Conservation (phyloP, 1,140 invertebrate species). For the Lucilia sericata region DNA sequence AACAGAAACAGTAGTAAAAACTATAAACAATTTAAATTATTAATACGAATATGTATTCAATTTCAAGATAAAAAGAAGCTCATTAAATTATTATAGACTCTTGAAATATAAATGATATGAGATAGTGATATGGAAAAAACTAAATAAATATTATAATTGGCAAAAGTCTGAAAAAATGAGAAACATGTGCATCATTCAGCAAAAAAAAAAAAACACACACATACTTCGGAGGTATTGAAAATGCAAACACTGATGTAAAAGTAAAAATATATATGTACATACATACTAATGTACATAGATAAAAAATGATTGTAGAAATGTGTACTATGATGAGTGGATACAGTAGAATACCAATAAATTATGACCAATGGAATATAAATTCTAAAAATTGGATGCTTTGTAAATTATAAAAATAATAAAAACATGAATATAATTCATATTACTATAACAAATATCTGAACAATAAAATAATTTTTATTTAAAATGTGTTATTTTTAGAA, state of each 20-base stretch:
- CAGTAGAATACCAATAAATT: neutral
- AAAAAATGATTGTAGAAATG: neutral
- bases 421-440: no score
- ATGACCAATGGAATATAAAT: neutral
- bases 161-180: neutral
- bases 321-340: no score
- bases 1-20: neutral
- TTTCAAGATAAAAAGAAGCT: constrained; percentile 11
- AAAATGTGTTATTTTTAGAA: no score
- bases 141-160: neutral
- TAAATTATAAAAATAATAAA: no score
- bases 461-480: no score
- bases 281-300: neutral
- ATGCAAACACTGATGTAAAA: neutral
- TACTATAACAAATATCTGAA: no score
- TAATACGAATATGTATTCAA: neutral
- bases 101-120: neutral
- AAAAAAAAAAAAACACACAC: neutral
- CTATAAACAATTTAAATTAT: constrained; percentile 10
- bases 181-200: constrained; percentile 5
- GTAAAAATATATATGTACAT: neutral
- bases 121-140: neutral
- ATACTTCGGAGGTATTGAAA: neutral
- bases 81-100: neutral
- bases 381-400: no score